phyloP scores from a whole-genome alignment of 2,113 vertebrate genomes.

The Ictalurus punctatus region DNA sequence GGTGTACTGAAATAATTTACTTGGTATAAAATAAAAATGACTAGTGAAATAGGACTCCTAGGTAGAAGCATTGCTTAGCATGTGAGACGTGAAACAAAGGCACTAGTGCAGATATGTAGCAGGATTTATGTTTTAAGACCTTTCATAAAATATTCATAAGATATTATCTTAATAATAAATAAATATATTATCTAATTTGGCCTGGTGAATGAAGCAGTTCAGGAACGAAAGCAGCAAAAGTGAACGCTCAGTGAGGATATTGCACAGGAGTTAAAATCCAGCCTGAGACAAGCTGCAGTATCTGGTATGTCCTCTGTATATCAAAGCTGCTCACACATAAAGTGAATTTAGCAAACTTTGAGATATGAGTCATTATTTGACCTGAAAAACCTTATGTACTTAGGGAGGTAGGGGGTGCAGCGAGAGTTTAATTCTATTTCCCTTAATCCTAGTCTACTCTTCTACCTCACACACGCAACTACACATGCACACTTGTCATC shows the following conservation, averaged over 20 bases:
- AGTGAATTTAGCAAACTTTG: neutral
- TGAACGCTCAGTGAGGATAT: neutral
- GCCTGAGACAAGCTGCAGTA: neutral
- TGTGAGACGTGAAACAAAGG: neutral
- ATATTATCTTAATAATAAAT: neutral
- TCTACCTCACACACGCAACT: slow-evolving; percentile 25
- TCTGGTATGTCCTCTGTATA: neutral
- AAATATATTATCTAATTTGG: neutral
- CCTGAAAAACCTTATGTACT: slow-evolving; percentile 45
- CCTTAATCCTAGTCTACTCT: slow-evolving; percentile 56
- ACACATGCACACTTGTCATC: slow-evolving; percentile 66
- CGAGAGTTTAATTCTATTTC: slow-evolving; percentile 65
- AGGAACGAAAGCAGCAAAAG: neutral
- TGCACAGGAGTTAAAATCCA: neutral
- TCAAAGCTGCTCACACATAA: slow-evolving; percentile 10
- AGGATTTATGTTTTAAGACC: neutral
- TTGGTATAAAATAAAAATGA: neutral
- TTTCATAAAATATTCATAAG: neutral
- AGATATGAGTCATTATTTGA: slow-evolving; percentile 21
- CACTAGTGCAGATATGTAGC: neutral
- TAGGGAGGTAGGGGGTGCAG: slow-evolving; percentile 50
- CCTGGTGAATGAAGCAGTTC: neutral
- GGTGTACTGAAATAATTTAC: neutral
- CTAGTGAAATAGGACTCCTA: neutral
- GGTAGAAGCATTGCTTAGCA: neutral